Percentiles rank a stretch among this genome's conserved stretches.
phyloP scores from a whole-genome alignment of 2,888 invertebrate genomes.

The Phrixothrix hirtus region DNA sequence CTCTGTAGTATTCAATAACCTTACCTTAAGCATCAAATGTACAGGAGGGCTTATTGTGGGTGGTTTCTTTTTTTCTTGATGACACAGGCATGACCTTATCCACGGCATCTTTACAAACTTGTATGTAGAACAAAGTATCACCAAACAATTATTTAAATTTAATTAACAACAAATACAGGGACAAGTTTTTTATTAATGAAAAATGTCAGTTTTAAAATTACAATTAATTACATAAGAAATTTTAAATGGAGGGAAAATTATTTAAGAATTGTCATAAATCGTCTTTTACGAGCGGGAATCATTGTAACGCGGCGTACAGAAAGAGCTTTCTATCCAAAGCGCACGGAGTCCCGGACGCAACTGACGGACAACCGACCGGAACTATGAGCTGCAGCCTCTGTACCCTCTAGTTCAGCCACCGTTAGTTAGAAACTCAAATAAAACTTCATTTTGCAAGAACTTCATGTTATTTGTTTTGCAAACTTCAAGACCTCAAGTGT shows the following conservation, averaged over 20 bases:
- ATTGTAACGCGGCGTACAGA: constrained; percentile 14
- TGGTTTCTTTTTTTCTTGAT: constrained; percentile 56
- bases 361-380: constrained; percentile 42
- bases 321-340: constrained; percentile 36
- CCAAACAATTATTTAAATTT: no score
- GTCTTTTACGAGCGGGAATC: constrained; percentile 7
- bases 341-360: constrained; percentile 53
- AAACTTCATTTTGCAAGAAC: no score
- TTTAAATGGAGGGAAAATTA: no score
- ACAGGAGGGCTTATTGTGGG: constrained; percentile 58
- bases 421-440: constrained; percentile 21
- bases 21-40: constrained; percentile 58
- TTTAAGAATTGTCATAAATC: no score
- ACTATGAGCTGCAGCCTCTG: constrained; percentile 32
- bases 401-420: constrained; percentile 29
- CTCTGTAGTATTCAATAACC: constrained; percentile 8
- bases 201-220: no score
- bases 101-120: constrained; percentile 57
- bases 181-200: no score
- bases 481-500: no score
- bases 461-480: no score
- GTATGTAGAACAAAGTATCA: no score
- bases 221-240: no score
- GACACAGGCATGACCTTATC: constrained; percentile 57
- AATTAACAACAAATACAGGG: no score